Conservation (phyloP, 2,888 invertebrate species). For the Taphrorychus bicolor region DNA sequence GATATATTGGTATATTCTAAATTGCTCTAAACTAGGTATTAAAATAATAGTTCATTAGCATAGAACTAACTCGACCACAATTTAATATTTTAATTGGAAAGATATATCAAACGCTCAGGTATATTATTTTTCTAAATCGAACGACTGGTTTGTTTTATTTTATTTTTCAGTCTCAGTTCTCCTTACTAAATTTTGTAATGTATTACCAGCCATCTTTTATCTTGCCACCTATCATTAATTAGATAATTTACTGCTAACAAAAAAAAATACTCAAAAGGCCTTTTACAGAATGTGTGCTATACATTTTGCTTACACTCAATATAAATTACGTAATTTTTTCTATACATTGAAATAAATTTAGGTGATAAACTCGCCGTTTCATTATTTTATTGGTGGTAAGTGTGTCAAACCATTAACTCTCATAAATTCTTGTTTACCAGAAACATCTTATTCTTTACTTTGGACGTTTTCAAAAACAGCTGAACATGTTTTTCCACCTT, state of each 20-base stretch:
- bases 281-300: too few relatives aligned
- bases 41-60: slow-evolving; percentile 2
- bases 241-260: too few relatives aligned
- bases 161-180: background rate
- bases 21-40: background rate
- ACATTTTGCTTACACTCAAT: too few relatives aligned
- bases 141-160: slow-evolving; percentile 29
- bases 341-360: too few relatives aligned
- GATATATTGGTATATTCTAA: background rate
- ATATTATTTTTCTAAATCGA: slow-evolving; percentile 50
- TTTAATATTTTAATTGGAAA: slow-evolving; percentile 47
- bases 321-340: too few relatives aligned
- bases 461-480: background rate
- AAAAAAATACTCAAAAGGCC: background rate
- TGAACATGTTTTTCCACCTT: background rate
- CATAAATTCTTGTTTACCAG: slow-evolving; percentile 2
- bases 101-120: slow-evolving; percentile 47
- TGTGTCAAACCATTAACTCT: slow-evolving; percentile 10
- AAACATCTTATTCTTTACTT: background rate
- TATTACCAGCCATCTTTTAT: background rate
- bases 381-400: slow-evolving; percentile 12
- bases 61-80: background rate
- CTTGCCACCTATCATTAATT: background rate
- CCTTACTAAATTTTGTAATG: background rate
- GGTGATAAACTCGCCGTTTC: slow-evolving; percentile 14